phyloP scores from a whole-genome alignment of 2,888 invertebrate genomes.

The Pherbina coryleti region DNA sequence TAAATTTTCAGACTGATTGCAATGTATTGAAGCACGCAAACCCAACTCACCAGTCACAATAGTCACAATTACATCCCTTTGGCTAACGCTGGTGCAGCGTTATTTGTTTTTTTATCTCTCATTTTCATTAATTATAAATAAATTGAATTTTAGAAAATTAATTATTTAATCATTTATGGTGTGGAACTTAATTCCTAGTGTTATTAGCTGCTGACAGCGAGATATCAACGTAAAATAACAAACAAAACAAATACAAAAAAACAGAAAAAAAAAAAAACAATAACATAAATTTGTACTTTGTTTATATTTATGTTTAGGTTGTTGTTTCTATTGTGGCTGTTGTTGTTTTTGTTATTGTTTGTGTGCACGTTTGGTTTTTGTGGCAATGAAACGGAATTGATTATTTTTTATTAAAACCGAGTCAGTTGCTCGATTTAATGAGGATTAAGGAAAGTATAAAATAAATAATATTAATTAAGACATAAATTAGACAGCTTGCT shows the following conservation, averaged over 20 bases:
- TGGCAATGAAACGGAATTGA: not conserved
- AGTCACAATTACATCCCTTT: not conserved
- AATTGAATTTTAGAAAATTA: not conserved
- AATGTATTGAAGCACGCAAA: no score
- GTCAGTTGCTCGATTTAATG: not conserved
- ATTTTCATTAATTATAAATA: constrained; percentile 8
- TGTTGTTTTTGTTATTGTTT: not conserved
- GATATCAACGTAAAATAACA: not conserved
- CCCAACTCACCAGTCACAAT: no score
- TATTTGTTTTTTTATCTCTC: not conserved
- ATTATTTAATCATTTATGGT: not conserved
- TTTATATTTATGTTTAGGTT: not conserved
- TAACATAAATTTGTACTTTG: not conserved
- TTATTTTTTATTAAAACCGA: not conserved
- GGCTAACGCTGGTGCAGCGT: not conserved
- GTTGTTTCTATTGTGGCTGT: not conserved
- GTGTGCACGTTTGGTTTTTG: not conserved
- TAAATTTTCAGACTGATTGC: no score
- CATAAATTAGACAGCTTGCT: not conserved
- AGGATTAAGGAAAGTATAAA: not conserved
- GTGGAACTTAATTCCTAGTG: not conserved
- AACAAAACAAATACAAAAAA: not conserved
- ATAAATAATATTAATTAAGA: not conserved
- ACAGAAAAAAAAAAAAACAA: not conserved
- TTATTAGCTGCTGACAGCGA: constrained; percentile 15